Evolutionary conservation across 1,140 invertebrate genomes (phyloP), one percentile per base, ranked within the genome.

Genomic region (Colletes gigas): DNA sequence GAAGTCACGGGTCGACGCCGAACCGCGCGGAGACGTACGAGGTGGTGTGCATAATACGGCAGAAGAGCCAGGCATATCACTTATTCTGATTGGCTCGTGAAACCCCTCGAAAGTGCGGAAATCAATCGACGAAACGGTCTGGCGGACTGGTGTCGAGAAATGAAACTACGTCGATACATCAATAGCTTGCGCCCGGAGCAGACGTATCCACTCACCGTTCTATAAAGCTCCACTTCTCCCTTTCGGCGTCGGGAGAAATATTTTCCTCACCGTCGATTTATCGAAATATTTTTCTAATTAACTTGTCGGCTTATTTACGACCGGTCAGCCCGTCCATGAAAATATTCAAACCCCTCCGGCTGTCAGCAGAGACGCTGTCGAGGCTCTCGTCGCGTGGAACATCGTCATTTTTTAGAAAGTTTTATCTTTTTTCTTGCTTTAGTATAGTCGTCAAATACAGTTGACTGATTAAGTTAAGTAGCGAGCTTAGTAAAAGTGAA

Each of bases 1-100:
- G 52, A 69, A 55, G 57, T 41, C n/a, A 52, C 19, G 66, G 15
- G 44, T 68, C 59, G 63, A 59, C 66, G 21, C 80, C 44, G 57
- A 19, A 15, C 10, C 17, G 39, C 30, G 54, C 17, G 21, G 66
- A 55, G 63, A 80, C 59, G 30, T 50, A 41, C 50, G 30, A 44
- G 57, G 39, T 54, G 59, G 19, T 59, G 47, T 62, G 73, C 68
- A 82, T 75, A 81, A 87, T 82, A 63, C 62, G 62, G 39, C 67
- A 17, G 59, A 68, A 68, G 72, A 79, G 50, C 17, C 76, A 81
- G 74, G 55, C 65, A n/a, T 83, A 82, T 89, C 88, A 89, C 86
- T 89, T 86, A 84, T 83, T 87, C 78, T 75, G 86, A 89, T 89
- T 89, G 84, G 86, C 78, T 81, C 80, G 68, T 82, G 84, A 87